Evolutionary conservation across 1,140 invertebrate genomes (phyloP), one percentile per base, ranked within the genome.

Genomic region (Orius insidiosus): DNA sequence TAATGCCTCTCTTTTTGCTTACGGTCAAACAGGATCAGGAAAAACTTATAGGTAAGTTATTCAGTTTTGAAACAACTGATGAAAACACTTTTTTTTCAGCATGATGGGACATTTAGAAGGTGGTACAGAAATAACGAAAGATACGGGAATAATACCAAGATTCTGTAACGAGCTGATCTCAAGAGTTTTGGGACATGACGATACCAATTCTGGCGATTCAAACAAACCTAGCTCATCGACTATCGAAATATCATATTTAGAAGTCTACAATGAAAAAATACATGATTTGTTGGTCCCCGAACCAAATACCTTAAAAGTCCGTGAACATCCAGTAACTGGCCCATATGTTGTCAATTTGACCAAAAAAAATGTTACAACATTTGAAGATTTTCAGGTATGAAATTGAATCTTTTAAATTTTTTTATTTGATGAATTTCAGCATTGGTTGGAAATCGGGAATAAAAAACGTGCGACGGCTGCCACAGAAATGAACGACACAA

Each of bases 1-100:
- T 62, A 96, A 96, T 66, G 86, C 83, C 1, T 95, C 88, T 61
- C 72, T 95, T 34, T 92, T 95, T 65, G 88, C 88, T n/a, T 95
- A 94, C 63, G 90, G 89, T 8, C 89, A 94, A 64, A 95, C 90
- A 32, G 88, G 86, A 54, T 79, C 73, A 38, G 76, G 77, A 6
- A 78, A 80, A 60, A 79, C 73, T 54, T 76, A 77, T 63, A 86
- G 77, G 53, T 57, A 15, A 36, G 3, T 3, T 36, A 11, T 34
- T n/a, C 11, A 4, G 5, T 42, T 19, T 42, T 42, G 10, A 13
- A 40, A 11, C 19, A 13, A n/a, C 33, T 34, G 2, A n/a, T 38
- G 14, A 30, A 52, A 67, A 36, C n/a, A 36, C 9, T 4, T 24
- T n/a, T n/a, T n/a, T 1, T 74, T 64, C 56, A 75, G 71, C 9